Evolutionary conservation across 92 coral and sea anemone genomes (phyloP).

Genomic region (Porites evermanni): DNA sequence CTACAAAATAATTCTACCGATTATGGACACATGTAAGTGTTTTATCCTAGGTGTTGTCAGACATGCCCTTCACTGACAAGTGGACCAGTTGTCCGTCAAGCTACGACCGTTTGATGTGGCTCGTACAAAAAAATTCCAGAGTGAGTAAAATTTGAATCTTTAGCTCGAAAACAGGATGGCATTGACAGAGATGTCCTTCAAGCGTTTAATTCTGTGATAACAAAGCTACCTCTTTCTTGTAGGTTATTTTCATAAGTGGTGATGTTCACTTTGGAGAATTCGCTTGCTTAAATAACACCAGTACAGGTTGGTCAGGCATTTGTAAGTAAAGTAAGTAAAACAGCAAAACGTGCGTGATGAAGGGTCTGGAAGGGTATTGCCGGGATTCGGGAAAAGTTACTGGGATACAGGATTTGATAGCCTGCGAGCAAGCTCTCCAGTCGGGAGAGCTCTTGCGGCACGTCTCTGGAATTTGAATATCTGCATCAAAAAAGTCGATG

Average conservation of each 20-base stretch:
- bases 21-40: not conserved
- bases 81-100: slow-evolving; percentile 86
- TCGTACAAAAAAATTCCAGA: slow-evolving; percentile 84
- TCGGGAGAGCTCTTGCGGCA: too few species aligned
- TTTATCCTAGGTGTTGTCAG: slow-evolving; percentile 69
- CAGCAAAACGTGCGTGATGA: too few species aligned
- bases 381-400: too few species aligned
- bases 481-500: too few species aligned
- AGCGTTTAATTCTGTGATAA: too few species aligned
- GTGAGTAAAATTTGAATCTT: slow-evolving; percentile 47
- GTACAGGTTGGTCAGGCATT: slow-evolving; percentile 72
- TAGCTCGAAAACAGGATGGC: too few species aligned
- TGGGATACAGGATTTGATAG: too few species aligned
- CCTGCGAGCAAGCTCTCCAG: too few species aligned
- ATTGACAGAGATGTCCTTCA: too few species aligned
- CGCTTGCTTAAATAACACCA: slow-evolving; percentile 86
- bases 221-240: not conserved
- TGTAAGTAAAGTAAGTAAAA: not conserved
- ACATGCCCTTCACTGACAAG: slow-evolving; percentile 77
- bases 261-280: slow-evolving; percentile 98
- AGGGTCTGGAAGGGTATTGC: too few species aligned
- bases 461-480: too few species aligned
- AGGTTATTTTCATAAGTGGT: slow-evolving; percentile 91
- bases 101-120: slow-evolving; percentile 93
- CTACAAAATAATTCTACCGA: too few species aligned